Evolutionary conservation across 1,140 invertebrate genomes (phyloP), one percentile per base, ranked within the genome.

Genomic region (Rhagoletis pomonella): DNA sequence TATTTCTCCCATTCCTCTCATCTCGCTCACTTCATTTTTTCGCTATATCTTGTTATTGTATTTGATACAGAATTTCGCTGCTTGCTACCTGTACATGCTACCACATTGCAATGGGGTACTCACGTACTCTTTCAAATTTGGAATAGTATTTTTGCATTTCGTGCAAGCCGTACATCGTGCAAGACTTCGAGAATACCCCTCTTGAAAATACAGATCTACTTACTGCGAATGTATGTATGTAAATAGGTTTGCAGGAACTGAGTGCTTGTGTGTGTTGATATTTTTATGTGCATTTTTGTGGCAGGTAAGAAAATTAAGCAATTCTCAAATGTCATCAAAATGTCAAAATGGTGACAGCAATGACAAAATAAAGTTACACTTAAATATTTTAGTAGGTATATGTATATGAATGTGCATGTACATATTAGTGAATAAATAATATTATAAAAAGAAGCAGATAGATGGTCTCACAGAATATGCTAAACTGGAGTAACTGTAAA

Each of bases 251-350:
- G 29, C 29, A 29, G 29, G 29, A 29, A 29, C 29, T 29, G 29
- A 29, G 29, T 29, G 29, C 1, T 29, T 29, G 29, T 29, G 29
- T 73, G 69, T 47, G 14, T 14, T 2, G 47, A 47, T 55, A 7
- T 29, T 2, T 55, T 2, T 81, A 4, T n/a, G 10, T 58, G 6
- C 19, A n/a, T 81, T 17, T 81, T n/a, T 39, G 50, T 50, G 47
- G n/a, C 73, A 58, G 73, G 73, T 81, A 81, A 81, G 73, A 81
- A 81, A 55, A 81, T 81, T 58, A 81, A 81, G 73, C 73, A 81
- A 81, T 81, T 81, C 44, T 81, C 73, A 81, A 81, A 81, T 81
- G 73, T 81, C 73, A 81, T 58, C 73, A 55, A 81, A 81, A 81
- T 81, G 47, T 81, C 73, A 81, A 81, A 81, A 81, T 29, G 73